Conservation (phyloP, 2,888 invertebrate genomes). For the Dromius quadrimaculatus region DNA sequence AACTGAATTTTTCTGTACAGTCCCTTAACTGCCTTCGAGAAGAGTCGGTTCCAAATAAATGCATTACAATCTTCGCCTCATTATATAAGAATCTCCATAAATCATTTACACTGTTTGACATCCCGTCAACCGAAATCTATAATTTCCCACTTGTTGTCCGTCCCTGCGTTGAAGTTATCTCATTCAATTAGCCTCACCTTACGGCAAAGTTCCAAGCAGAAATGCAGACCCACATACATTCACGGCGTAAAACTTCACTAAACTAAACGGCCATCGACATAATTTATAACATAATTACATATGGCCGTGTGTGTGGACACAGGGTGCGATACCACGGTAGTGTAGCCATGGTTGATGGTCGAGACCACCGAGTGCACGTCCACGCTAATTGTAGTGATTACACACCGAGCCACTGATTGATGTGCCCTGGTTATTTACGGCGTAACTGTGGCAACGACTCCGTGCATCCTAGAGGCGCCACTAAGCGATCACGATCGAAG, state of each 20-base stretch:
- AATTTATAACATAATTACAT: slow-evolving; percentile 68
- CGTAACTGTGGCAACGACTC: slow-evolving; percentile 41
- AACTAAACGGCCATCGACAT: slow-evolving; percentile 64
- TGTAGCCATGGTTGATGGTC: slow-evolving; percentile 53
- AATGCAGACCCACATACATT: slow-evolving; percentile 40
- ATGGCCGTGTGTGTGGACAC: slow-evolving; percentile 65
- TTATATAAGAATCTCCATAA: too few relatives aligned
- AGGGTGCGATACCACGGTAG: slow-evolving; percentile 57
- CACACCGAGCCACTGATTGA: slow-evolving; percentile 60
- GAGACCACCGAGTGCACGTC: slow-evolving; percentile 71
- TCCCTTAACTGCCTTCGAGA: too few relatives aligned
- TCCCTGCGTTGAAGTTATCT: slow-evolving; percentile 7
- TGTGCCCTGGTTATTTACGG: slow-evolving; percentile 55
- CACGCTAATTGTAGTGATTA: slow-evolving; percentile 73
- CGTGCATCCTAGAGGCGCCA: slow-evolving; percentile 5
- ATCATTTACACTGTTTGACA: too few relatives aligned
- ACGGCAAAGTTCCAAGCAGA: slow-evolving; percentile 53
- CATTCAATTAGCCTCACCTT: slow-evolving; percentile 57
- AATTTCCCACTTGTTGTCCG: background rate
- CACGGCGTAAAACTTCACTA: background rate
- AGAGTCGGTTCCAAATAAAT: too few relatives aligned
- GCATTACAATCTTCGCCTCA: too few relatives aligned
- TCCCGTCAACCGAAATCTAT: background rate
- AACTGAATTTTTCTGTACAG: too few relatives aligned
- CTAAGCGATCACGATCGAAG: background rate